These are phyloP conservation scores for Stigmatopora argus DNA, from an alignment of 2,113 vertebrate species.

Conservation along the genomic window DNA sequence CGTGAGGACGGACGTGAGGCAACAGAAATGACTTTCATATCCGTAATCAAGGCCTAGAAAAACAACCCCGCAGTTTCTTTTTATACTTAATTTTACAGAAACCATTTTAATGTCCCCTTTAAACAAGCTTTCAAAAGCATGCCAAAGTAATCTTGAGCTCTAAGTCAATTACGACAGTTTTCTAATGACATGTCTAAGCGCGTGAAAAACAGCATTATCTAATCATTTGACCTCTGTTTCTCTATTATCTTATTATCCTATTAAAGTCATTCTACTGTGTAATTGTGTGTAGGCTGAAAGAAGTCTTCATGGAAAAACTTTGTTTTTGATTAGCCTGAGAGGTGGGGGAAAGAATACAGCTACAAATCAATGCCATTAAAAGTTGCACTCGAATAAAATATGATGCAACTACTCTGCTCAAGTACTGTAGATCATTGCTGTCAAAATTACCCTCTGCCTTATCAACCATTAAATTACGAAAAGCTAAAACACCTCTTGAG, in stretches of 20 bases:
- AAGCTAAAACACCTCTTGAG: not conserved
- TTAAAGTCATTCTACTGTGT: constrained; percentile 40
- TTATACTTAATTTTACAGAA: not conserved
- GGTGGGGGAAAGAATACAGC: not conserved
- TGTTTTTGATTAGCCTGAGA: constrained; percentile 29
- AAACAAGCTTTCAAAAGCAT: not conserved
- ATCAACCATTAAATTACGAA: constrained; percentile 21
- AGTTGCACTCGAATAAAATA: constrained; percentile 12
- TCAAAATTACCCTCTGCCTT: constrained; percentile 14
- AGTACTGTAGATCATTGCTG: constrained; percentile 9
- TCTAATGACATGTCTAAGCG: not conserved
- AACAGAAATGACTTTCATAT: not conserved
- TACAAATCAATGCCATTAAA: constrained; percentile 15
- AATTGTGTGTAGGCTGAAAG: constrained; percentile 34
- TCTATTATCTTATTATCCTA: constrained; percentile 31
- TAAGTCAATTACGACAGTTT: constrained; percentile 1
- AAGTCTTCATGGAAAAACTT: constrained; percentile 20
- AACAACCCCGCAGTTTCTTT: not conserved
- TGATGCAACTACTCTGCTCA: not conserved
- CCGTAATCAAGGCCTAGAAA: not conserved
- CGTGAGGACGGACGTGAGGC: not conserved
- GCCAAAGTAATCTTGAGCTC: not conserved
- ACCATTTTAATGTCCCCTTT: not conserved
- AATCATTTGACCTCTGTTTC: constrained; percentile 46
- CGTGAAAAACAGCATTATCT: constrained; percentile 23